Evolutionary conservation across 2,797 vertebrate genomes (phyloP).

Genomic region (Chelidonichthys spinosus): DNA sequence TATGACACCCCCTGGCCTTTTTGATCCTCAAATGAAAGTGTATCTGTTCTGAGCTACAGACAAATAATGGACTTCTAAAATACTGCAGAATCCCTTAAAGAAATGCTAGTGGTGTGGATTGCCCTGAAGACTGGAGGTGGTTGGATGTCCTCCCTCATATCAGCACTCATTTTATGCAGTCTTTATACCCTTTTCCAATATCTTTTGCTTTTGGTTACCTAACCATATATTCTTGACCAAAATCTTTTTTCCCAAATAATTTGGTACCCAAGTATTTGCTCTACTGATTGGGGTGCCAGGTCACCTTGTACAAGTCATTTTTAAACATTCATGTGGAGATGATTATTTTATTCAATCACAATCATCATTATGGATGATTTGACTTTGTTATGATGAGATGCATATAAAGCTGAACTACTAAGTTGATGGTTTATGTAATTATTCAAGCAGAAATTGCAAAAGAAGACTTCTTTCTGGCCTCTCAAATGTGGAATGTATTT

Average conservation of each 20-base stretch:
- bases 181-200: too few species aligned
- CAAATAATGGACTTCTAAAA: not conserved
- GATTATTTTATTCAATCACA: slow-evolving; percentile 1
- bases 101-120: not conserved
- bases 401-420: not conserved
- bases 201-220: too few species aligned
- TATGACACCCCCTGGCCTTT: not conserved
- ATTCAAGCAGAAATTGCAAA: not conserved
- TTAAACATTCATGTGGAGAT: not conserved
- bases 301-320: slow-evolving; percentile 5
- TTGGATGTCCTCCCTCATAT: slow-evolving; percentile 3
- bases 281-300: not conserved
- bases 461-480: not conserved
- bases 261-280: slow-evolving; percentile 1
- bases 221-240: not conserved
- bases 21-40: not conserved
- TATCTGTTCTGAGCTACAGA: not conserved
- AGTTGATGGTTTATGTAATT: not conserved
- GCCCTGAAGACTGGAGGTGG: not conserved
- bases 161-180: not conserved
- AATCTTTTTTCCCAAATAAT: slow-evolving; percentile 14
- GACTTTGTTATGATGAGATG: slow-evolving; percentile 14
- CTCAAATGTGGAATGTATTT: not conserved
- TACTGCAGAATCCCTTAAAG: not conserved
- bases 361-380: not conserved